Conservation (phyloP, 2,888 invertebrate genomes). For the Erebia ligea region DNA sequence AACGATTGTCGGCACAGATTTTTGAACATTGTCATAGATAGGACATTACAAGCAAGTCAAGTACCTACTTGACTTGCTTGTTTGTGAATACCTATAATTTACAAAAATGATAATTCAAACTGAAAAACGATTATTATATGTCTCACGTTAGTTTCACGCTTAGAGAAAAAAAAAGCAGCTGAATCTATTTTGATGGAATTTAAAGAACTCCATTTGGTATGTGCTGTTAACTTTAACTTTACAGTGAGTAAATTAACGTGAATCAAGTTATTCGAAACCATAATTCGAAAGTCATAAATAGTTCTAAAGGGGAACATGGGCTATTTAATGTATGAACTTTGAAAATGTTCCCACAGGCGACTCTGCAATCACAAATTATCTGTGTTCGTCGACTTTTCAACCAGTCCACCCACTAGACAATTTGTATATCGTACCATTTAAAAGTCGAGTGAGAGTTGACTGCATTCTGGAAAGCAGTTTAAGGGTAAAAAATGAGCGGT, state of each 20-base stretch:
- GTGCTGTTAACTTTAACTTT: no score
- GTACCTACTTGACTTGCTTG: no score
- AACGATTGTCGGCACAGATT: neutral
- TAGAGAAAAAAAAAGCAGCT: no score
- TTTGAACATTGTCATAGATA: neutral
- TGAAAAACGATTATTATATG: no score
- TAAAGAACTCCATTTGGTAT: no score
- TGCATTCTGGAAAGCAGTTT: constrained; percentile 23
- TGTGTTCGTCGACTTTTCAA: constrained; percentile 53
- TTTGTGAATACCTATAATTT: no score
- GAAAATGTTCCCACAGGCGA: neutral
- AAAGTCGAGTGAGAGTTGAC: constrained; percentile 41
- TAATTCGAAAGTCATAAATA: no score
- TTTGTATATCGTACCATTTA: constrained; percentile 62
- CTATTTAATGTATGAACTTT: neutral
- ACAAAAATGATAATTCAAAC: no score
- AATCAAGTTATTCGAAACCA: no score
- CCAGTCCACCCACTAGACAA: constrained; percentile 76
- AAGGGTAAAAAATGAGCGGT: constrained; percentile 8
- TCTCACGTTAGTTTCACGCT: no score
- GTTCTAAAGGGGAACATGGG: neutral
- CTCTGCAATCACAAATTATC: neutral
- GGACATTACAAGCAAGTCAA: neutral
- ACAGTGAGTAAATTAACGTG: no score
- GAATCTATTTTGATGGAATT: no score